These are phyloP conservation scores for Micrasema minimum DNA, from an alignment of 1,140 invertebrate genomes.

Conservation along the genomic window DNA sequence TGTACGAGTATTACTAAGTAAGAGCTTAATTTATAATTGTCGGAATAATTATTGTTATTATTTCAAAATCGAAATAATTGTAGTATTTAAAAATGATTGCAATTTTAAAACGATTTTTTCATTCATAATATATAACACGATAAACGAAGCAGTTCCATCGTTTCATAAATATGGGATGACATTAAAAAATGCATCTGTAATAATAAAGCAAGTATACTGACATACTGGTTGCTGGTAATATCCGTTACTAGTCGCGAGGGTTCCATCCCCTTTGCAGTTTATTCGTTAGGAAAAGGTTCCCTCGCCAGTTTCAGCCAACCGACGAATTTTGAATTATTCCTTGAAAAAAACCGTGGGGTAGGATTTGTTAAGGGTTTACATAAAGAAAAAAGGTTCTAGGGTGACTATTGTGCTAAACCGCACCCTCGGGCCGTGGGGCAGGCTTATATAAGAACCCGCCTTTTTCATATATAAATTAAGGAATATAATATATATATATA, in stretches of 20 bases:
- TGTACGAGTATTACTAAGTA: too few species aligned
- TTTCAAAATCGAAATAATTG: too few species aligned
- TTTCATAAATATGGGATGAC: too few species aligned
- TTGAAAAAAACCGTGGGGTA: slow-evolving; percentile 46
- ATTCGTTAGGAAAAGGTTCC: slow-evolving; percentile 41
- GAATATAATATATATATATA: neutral
- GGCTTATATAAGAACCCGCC: slow-evolving; percentile 16
- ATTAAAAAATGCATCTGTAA: too few species aligned
- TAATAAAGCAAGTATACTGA: too few species aligned
- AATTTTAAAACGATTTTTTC: too few species aligned
- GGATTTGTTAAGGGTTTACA: slow-evolving; percentile 17
- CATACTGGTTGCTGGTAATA: slow-evolving; percentile 43
- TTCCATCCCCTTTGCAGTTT: slow-evolving; percentile 35
- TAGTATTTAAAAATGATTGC: too few species aligned
- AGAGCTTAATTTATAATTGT: too few species aligned
- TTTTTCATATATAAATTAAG: neutral
- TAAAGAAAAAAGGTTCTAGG: slow-evolving; percentile 41
- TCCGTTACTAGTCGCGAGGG: slow-evolving; percentile 43
- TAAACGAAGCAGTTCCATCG: too few species aligned
- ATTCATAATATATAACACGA: too few species aligned
- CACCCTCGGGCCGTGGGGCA: slow-evolving; percentile 32
- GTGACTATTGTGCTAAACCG: slow-evolving; percentile 42
- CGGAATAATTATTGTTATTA: too few species aligned
- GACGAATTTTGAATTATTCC: neutral
- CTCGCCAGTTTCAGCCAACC: slow-evolving; percentile 41